These are phyloP conservation scores for Oncorhynchus kisutch DNA, from an alignment of 2,113 vertebrate genomes.

Conservation along the genomic window DNA sequence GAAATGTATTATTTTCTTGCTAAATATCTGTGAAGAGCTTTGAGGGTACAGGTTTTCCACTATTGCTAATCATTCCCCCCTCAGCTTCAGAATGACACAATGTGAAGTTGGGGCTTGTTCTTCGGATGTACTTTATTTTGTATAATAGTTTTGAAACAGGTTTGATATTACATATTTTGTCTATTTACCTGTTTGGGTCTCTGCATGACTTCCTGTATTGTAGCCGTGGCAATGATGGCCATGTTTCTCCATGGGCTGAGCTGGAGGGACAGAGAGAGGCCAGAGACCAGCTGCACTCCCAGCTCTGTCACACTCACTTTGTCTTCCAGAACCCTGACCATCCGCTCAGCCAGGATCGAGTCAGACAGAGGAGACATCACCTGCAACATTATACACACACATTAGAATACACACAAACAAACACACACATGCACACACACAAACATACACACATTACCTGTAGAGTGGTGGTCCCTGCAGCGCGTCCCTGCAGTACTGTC, in stretches of 20 bases:
- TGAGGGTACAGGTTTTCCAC: too few relatives aligned
- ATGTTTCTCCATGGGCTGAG: constrained; percentile 85
- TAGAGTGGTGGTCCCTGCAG: constrained; percentile 84
- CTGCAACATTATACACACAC: constrained; percentile 61
- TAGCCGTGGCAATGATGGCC: constrained; percentile 84
- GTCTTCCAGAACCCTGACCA: constrained; percentile 87
- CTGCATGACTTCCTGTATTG: constrained; percentile 82
- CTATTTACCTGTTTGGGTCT: constrained; percentile 82
- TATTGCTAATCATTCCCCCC: too few relatives aligned
- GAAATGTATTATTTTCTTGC: too few relatives aligned
- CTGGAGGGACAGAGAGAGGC: constrained; percentile 86
- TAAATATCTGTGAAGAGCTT: too few relatives aligned
- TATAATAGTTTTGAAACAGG: background rate
- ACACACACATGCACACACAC: background rate
- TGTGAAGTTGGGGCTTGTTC: too few relatives aligned
- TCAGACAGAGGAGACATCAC: constrained; percentile 89
- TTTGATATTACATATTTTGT: background rate
- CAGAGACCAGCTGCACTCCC: constrained; percentile 88
- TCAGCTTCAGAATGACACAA: too few relatives aligned
- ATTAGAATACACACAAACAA: background rate
- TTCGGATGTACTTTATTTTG: background rate
- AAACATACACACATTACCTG: constrained; percentile 74
- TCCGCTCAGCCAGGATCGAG: constrained; percentile 86
- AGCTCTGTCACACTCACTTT: constrained; percentile 93
- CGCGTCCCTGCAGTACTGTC: constrained; percentile 81